phyloP scores from a whole-genome alignment of 1,140 invertebrate genomes.

The Drosophila paulistorum region DNA sequence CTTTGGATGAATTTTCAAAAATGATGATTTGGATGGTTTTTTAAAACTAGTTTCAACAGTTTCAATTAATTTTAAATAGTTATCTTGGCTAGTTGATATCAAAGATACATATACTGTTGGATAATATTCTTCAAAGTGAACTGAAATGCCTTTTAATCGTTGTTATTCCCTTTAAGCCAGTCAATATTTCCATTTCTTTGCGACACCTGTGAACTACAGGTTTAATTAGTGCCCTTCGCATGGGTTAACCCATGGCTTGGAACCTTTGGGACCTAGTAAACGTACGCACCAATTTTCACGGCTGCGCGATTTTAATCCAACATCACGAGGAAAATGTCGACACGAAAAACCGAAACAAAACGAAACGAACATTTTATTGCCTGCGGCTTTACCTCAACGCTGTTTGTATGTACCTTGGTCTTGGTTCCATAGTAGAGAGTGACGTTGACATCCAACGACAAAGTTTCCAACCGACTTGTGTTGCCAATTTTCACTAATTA shows the following conservation, averaged over 20 bases:
- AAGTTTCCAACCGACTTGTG: conserved; percentile 75
- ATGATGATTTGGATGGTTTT: too few species aligned
- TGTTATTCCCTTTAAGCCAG: too few species aligned
- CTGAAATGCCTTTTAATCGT: too few species aligned
- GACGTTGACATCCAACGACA: conserved; percentile 34
- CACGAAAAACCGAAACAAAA: conserved; percentile 4
- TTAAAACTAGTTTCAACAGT: too few species aligned
- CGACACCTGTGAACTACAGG: background rate
- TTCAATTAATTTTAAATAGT: too few species aligned
- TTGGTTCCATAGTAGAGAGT: conserved; percentile 27
- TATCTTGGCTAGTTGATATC: too few species aligned
- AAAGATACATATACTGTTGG: too few species aligned
- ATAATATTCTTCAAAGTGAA: too few species aligned
- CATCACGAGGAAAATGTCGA: conserved; percentile 56
- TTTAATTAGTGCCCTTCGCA: conserved; percentile 5
- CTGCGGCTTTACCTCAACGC: conserved; percentile 3
- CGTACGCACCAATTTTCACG: conserved; percentile 73
- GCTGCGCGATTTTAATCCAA: conserved; percentile 78
- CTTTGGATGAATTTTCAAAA: too few species aligned
- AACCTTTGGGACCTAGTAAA: conserved; percentile 15
- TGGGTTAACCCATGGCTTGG: conserved; percentile 1
- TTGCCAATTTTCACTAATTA: conserved; percentile 80
- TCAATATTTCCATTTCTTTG: background rate
- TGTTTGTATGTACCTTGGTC: conserved; percentile 7
- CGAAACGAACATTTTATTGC: background rate